Evolutionary conservation across 2,888 invertebrate species (phyloP).

Genomic region (Nomada ferruginata): DNA sequence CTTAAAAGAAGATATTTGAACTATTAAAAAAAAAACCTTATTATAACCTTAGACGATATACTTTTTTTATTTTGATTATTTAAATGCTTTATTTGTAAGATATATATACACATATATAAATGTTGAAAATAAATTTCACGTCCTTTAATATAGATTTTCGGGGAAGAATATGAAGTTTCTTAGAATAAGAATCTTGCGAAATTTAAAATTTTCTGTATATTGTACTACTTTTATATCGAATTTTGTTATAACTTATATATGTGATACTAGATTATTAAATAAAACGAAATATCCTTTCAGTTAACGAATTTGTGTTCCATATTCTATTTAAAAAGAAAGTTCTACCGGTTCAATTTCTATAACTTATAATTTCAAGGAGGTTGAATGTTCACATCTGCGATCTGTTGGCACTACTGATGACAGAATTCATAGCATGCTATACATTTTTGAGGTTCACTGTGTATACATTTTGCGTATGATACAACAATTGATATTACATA

Average conservation of each 20-base stretch:
- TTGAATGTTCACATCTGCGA: neutral
- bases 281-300: neutral
- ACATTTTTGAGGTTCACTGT: neutral
- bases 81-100: neutral
- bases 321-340: neutral
- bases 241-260: neutral
- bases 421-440: neutral
- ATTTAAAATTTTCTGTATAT: neutral
- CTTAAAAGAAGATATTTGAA: neutral
- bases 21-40: neutral
- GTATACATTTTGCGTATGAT: neutral
- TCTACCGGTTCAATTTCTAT: neutral
- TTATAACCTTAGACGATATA: conserved; percentile 3
- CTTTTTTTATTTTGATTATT: neutral
- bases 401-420: conserved; percentile 1
- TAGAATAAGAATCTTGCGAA: neutral
- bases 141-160: neutral
- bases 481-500: neutral
- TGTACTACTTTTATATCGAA: neutral
- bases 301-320: neutral
- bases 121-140: conserved; percentile 6
- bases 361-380: neutral
- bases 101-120: neutral
- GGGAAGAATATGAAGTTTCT: neutral
- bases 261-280: neutral